These are phyloP conservation scores for Eulemur coronatus DNA, from an alignment of 2,797 vertebrate species.

Conservation along the genomic window DNA sequence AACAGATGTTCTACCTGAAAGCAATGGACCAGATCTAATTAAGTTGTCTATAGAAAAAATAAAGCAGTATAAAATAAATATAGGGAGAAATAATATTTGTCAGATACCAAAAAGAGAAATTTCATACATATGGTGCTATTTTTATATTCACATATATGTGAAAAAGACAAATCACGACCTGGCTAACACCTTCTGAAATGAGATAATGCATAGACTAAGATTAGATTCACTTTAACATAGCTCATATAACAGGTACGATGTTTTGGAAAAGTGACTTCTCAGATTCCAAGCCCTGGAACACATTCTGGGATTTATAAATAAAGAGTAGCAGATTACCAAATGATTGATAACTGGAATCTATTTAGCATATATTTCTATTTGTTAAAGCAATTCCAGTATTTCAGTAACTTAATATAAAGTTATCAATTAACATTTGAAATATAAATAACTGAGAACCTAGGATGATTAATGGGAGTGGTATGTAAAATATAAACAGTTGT, in stretches of 20 bases:
- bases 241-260: background rate
- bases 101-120: background rate
- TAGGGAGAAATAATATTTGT: background rate
- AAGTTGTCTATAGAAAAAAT: background rate
- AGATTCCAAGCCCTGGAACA: background rate
- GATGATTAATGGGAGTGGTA: background rate
- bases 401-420: background rate
- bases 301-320: background rate
- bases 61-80: slow-evolving; percentile 16
- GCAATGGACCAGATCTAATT: background rate
- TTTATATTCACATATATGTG: background rate
- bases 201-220: slow-evolving; percentile 16
- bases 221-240: slow-evolving; percentile 9
- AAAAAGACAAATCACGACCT: slow-evolving; percentile 27
- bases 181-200: slow-evolving; percentile 17
- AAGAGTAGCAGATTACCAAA: background rate
- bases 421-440: background rate
- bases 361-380: background rate
- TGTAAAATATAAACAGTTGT: background rate
- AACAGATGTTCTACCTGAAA: background rate
- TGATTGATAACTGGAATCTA: background rate
- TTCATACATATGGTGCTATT: background rate
- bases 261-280: slow-evolving; percentile 18
- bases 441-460: background rate
- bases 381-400: slow-evolving; percentile 7